Conservation (phyloP, 1,140 invertebrate genomes). For the Schlechtendalia chinensis region DNA sequence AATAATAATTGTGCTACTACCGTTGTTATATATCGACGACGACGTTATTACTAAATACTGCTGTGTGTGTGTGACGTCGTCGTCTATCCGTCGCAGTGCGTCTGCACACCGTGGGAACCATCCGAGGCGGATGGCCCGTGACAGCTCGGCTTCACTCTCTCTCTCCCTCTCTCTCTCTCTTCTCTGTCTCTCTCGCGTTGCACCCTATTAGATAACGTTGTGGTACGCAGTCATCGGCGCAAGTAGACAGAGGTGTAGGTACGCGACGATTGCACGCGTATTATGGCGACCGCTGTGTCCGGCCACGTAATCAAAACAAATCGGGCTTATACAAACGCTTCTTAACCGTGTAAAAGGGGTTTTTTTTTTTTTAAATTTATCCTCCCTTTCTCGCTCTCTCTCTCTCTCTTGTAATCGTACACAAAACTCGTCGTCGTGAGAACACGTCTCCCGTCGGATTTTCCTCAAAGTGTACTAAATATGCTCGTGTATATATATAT, state of each 20-base stretch:
- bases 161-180: no score
- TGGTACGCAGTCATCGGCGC: not conserved
- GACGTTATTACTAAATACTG: not conserved
- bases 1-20: not conserved
- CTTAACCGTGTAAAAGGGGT: not conserved
- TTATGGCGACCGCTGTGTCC: not conserved
- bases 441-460: not conserved
- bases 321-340: not conserved
- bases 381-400: not conserved
- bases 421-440: not conserved
- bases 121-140: conserved; percentile 45
- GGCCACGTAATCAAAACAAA: conserved; percentile 5
- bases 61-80: not conserved
- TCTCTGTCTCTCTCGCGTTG: no score
- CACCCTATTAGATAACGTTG: conserved; percentile 19
- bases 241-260: not conserved
- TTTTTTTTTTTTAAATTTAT: not conserved
- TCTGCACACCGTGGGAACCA: conserved; percentile 21
- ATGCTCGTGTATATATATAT: not conserved
- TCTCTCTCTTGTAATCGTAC: not conserved
- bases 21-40: not conserved
- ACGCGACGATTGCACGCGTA: no score
- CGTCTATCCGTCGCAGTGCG: not conserved
- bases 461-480: not conserved
- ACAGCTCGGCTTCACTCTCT: conserved; percentile 15